Conservation (phyloP, 2,113 vertebrate species). For the Thomomys bottae region DNA sequence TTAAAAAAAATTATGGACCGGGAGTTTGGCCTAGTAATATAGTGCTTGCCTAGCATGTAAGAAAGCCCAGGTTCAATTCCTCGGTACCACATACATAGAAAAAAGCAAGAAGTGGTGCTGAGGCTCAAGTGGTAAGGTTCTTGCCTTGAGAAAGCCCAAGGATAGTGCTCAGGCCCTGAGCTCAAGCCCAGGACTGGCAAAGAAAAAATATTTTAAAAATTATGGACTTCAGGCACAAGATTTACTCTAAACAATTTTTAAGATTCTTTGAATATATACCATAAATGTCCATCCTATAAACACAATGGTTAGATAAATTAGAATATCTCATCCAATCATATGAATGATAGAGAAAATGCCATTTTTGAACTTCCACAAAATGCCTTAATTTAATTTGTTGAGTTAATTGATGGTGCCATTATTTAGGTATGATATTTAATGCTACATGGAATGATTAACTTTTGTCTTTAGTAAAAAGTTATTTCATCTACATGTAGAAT, state of each 20-base stretch:
- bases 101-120: too few relatives aligned
- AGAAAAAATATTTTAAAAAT: constrained; percentile 25
- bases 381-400: neutral
- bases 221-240: constrained; percentile 4
- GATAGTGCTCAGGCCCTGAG: too few relatives aligned
- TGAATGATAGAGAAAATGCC: neutral
- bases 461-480: neutral
- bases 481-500: neutral
- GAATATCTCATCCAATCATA: neutral
- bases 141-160: too few relatives aligned
- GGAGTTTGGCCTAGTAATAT: too few relatives aligned
- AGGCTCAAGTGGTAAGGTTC: too few relatives aligned
- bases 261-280: neutral
- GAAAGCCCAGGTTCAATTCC: too few relatives aligned
- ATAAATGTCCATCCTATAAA: neutral
- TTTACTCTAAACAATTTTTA: neutral
- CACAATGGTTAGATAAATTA: neutral
- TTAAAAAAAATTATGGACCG: too few relatives aligned
- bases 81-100: too few relatives aligned
- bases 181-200: too few relatives aligned
- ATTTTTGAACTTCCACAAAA: neutral
- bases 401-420: neutral
- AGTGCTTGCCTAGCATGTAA: too few relatives aligned
- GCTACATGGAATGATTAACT: neutral
- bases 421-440: neutral